Evolutionary conservation across 2,888 invertebrate genomes (phyloP).

Genomic region (Hirtodrosophila alboralis): DNA sequence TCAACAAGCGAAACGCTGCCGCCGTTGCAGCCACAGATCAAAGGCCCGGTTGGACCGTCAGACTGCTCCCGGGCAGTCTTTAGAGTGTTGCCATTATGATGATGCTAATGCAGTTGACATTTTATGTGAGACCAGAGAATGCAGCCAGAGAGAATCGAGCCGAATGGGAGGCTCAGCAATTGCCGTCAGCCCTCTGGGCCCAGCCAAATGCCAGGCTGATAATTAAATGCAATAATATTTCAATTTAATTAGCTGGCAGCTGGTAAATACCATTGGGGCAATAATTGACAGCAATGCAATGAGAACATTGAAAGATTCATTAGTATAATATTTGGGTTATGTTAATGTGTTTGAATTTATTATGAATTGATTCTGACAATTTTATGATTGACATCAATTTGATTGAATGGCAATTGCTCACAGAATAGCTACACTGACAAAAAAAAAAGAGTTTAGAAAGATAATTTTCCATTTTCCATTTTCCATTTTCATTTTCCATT

Average conservation of each 20-base stretch:
- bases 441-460: too few relatives aligned
- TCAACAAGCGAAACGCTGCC: slow-evolving; percentile 72
- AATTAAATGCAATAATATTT: slow-evolving; percentile 77
- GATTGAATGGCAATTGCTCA: slow-evolving; percentile 16
- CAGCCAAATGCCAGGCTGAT: slow-evolving; percentile 29
- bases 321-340: slow-evolving; percentile 50
- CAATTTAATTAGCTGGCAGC: slow-evolving; percentile 75
- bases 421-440: not conserved
- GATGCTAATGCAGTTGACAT: slow-evolving; percentile 79
- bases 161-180: slow-evolving; percentile 28
- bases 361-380: slow-evolving; percentile 37
- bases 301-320: slow-evolving; percentile 55
- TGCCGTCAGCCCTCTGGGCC: slow-evolving; percentile 9
- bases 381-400: slow-evolving; percentile 32
- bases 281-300: slow-evolving; percentile 24
- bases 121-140: slow-evolving; percentile 65
- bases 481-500: too few relatives aligned
- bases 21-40: slow-evolving; percentile 50
- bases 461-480: too few relatives aligned
- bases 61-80: slow-evolving; percentile 41
- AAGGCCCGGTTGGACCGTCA: slow-evolving; percentile 44
- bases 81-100: slow-evolving; percentile 70
- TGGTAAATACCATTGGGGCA: slow-evolving; percentile 54
- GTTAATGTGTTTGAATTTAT: slow-evolving; percentile 49
- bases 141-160: slow-evolving; percentile 21